phyloP scores from a whole-genome alignment of 2,888 invertebrate species.

The Ophion obscuratus region DNA sequence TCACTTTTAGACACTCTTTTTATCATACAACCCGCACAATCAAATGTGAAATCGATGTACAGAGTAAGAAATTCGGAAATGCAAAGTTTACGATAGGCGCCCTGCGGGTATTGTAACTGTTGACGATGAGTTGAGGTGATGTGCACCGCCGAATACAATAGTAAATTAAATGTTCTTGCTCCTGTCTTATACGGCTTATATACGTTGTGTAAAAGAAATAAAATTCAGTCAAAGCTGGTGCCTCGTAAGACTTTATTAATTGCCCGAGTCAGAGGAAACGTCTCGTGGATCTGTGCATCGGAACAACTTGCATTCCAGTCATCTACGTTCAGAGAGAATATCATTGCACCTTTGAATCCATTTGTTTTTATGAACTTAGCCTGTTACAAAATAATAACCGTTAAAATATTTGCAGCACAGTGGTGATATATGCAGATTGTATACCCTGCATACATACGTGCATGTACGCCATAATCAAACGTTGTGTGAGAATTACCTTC shows the following conservation, averaged over 20 bases:
- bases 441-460: no score
- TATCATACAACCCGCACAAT: no score
- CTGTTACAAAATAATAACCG: conserved; percentile 78
- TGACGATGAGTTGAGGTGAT: background rate
- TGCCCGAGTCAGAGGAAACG: conserved; percentile 83
- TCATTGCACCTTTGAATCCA: conserved; percentile 92
- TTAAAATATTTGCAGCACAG: background rate
- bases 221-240: background rate
- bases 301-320: conserved; percentile 88
- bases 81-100: background rate
- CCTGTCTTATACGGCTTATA: background rate
- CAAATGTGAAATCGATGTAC: no score
- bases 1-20: no score
- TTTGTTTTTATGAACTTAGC: conserved; percentile 87
- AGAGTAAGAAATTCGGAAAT: background rate
- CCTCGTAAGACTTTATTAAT: conserved; percentile 47
- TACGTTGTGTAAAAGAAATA: background rate
- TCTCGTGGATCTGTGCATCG: conserved; percentile 66
- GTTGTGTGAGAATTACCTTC: conserved; percentile 85
- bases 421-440: background rate
- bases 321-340: conserved; percentile 93
- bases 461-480: background rate
- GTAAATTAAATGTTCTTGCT: background rate
- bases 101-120: background rate
- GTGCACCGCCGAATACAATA: background rate